These are phyloP conservation scores for Strigamia maritima DNA, from an alignment of 2,888 invertebrate species.

Conservation along the genomic window DNA sequence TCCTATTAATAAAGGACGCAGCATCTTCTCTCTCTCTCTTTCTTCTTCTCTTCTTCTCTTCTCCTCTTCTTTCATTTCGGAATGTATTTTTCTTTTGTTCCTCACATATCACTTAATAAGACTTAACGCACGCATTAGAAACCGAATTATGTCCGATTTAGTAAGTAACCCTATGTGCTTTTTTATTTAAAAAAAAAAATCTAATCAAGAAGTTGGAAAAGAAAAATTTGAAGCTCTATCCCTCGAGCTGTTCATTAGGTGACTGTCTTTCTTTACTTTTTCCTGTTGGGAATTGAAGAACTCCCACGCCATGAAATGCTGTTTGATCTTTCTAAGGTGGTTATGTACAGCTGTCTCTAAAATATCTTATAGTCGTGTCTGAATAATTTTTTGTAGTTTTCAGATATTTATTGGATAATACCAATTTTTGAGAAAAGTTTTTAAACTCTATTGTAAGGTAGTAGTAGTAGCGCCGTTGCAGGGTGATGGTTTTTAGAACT, in stretches of 20 bases:
- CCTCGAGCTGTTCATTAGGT: constrained; percentile 15
- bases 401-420: background rate
- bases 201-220: background rate
- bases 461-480: too few species aligned
- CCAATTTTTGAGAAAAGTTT: background rate
- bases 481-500: too few species aligned
- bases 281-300: background rate
- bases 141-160: background rate
- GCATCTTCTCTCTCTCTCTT: background rate
- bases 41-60: too few species aligned
- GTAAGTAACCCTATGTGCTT: background rate
- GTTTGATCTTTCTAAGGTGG: constrained; percentile 15
- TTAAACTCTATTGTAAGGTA: background rate
- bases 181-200: background rate
- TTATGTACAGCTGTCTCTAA: background rate
- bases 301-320: background rate
- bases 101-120: background rate
- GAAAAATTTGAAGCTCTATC: background rate
- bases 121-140: background rate
- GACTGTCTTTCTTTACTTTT: constrained; percentile 3
- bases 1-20: constrained; percentile 5
- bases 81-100: background rate
- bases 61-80: background rate
- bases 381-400: background rate
- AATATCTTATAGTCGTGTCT: background rate